A percentile compares a stretch with the other conserved stretches of the same genome.
Evolutionary conservation across 1,140 invertebrate genomes (phyloP).

Genomic region (Bilobella aurantiaca): DNA sequence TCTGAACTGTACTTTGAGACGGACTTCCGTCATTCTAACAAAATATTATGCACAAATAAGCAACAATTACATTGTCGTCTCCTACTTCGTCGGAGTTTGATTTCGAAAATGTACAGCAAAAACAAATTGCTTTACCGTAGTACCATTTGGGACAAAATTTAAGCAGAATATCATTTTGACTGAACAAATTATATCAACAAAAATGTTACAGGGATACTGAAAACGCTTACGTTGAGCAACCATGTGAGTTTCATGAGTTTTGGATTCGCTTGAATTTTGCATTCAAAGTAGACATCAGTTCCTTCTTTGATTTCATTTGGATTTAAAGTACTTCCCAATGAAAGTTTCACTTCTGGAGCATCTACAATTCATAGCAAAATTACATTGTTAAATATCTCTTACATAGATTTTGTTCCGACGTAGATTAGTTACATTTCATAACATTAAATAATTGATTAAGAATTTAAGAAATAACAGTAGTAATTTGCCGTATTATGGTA

Average conservation of each 20-base stretch:
- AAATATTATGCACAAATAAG: neutral
- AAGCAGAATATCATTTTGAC: no score
- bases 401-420: neutral
- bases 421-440: neutral
- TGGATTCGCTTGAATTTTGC: slow-evolving; percentile 77
- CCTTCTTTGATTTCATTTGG: slow-evolving; percentile 81
- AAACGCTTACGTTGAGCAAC: slow-evolving; percentile 64
- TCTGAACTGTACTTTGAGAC: neutral
- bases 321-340: slow-evolving; percentile 70
- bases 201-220: no score
- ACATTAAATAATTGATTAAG: no score
- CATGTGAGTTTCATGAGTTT: slow-evolving; percentile 71
- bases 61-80: neutral
- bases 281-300: slow-evolving; percentile 87
- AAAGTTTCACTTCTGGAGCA: slow-evolving; percentile 67
- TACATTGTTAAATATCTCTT: neutral
- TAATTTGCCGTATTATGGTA: no score
- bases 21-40: neutral
- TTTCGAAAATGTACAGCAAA: neutral
- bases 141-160: no score
- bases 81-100: no score
- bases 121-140: neutral
- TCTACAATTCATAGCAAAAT: slow-evolving; percentile 46
- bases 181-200: no score
- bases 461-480: no score